phyloP scores from a whole-genome alignment of 2,888 invertebrate species.

The Amiota mariae region DNA sequence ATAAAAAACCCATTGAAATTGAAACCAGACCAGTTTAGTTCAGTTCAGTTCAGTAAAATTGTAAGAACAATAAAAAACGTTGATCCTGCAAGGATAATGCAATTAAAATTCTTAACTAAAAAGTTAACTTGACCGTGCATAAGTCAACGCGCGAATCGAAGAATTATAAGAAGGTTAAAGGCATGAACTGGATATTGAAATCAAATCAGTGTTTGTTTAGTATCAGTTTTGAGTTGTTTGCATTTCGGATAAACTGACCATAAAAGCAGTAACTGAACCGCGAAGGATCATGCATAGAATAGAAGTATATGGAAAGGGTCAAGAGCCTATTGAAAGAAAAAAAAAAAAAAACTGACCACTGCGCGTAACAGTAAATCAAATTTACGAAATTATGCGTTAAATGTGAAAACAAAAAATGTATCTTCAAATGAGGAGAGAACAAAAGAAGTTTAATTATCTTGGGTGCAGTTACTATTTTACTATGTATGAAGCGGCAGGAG shows the following conservation, averaged over 20 bases:
- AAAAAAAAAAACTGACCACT: constrained; percentile 13
- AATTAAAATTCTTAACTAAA: constrained; percentile 50
- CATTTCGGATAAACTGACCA: constrained; percentile 39
- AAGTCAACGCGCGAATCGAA: constrained; percentile 60
- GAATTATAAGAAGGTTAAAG: neutral
- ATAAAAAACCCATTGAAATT: constrained; percentile 46
- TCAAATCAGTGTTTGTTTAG: constrained; percentile 59
- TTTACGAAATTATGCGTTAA: constrained; percentile 65
- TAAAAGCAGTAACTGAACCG: constrained; percentile 47
- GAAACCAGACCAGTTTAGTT: constrained; percentile 44
- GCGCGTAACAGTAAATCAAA: constrained; percentile 59
- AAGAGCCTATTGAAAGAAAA: constrained; percentile 27
- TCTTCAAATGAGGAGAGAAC: constrained; percentile 45
- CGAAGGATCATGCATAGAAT: neutral
- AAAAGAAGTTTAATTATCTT: constrained; percentile 60
- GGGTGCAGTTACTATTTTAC: constrained; percentile 7
- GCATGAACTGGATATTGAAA: constrained; percentile 32
- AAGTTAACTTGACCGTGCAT: constrained; percentile 35
- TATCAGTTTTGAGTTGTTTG: constrained; percentile 55
- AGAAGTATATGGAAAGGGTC: constrained; percentile 50
- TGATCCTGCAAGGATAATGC: constrained; percentile 50
- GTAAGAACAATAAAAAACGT: constrained; percentile 30
- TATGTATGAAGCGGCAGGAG: constrained; percentile 1
- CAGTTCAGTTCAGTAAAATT: constrained; percentile 38
- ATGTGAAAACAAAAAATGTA: constrained; percentile 64